A percentile compares a stretch with the other conserved stretches of the same genome.
phyloP scores from a whole-genome alignment of 2,113 vertebrate species.

The Puffinus mauretanicus region DNA sequence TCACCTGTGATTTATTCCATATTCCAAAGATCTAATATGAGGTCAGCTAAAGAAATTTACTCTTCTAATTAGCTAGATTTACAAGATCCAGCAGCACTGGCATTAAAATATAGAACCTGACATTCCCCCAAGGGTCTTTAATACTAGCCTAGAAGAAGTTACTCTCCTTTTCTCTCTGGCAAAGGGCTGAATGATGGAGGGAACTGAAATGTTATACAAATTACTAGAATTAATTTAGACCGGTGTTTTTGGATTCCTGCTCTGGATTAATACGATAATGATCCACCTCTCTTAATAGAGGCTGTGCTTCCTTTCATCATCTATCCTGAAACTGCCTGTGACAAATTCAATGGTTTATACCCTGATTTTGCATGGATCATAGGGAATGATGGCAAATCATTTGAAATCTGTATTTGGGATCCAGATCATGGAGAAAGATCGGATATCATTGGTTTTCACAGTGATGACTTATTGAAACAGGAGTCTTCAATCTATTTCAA shows the following conservation, averaged over 20 bases:
- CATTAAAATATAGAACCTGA: neutral
- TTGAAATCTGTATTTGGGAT: neutral
- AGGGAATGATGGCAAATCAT: neutral
- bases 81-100: neutral
- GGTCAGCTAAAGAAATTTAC: slow-evolving; percentile 11
- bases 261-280: neutral
- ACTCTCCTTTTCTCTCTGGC: neutral
- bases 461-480: neutral
- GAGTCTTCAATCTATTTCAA: neutral
- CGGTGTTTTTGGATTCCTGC: neutral
- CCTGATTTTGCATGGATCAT: neutral
- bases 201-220: neutral
- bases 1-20: slow-evolving; percentile 7
- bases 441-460: neutral
- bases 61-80: slow-evolving; percentile 23
- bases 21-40: neutral
- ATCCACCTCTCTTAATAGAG: neutral
- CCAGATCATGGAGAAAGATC: neutral
- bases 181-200: neutral
- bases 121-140: neutral
- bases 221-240: neutral
- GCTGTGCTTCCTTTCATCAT: neutral
- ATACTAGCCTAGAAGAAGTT: neutral
- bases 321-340: neutral
- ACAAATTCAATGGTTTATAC: neutral